These are phyloP conservation scores for Chlorops oryzae DNA, from an alignment of 1,140 invertebrate genomes.

Conservation along the genomic window DNA sequence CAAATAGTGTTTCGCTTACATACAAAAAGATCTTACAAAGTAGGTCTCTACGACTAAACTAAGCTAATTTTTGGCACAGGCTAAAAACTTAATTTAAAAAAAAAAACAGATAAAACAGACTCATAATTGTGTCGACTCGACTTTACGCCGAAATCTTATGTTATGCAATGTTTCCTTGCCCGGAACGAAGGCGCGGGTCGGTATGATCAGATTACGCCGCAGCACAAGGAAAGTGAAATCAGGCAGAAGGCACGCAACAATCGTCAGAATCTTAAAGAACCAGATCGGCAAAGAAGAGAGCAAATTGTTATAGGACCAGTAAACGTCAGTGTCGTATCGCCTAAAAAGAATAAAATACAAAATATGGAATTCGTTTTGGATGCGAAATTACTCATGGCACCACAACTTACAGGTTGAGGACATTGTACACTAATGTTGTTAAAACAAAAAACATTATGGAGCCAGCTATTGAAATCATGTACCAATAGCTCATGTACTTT, in stretches of 20 bases:
- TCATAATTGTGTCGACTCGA: conserved; percentile 23
- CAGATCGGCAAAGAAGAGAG: conserved; percentile 56
- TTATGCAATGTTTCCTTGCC: conserved; percentile 21
- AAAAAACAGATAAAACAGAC: neutral
- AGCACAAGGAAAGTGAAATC: conserved; percentile 50
- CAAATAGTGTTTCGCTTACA: no score
- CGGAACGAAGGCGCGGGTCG: conserved; percentile 32
- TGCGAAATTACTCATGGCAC: neutral
- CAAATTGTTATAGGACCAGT: conserved; percentile 57
- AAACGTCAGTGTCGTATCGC: conserved; percentile 56
- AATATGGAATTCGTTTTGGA: neutral
- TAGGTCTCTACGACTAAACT: no score
- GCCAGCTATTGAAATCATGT: conserved; percentile 53
- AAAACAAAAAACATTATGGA: conserved; percentile 57
- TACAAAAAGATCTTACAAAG: no score
- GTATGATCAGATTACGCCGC: conserved; percentile 28
- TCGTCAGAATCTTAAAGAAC: conserved; percentile 54
- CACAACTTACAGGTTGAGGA: conserved; percentile 57
- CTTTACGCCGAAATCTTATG: conserved; percentile 17
- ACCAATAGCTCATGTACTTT: conserved; percentile 58
- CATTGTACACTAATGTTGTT: conserved; percentile 56
- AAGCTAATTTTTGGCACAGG: conserved; percentile 11
- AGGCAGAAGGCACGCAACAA: conserved; percentile 56
- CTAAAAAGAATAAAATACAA: conserved; percentile 43
- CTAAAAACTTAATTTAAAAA: conserved; percentile 3